Base-by-base conservation (phyloP, 2,113 vertebrate genomes). In the Trichechus manatus region DNA sequence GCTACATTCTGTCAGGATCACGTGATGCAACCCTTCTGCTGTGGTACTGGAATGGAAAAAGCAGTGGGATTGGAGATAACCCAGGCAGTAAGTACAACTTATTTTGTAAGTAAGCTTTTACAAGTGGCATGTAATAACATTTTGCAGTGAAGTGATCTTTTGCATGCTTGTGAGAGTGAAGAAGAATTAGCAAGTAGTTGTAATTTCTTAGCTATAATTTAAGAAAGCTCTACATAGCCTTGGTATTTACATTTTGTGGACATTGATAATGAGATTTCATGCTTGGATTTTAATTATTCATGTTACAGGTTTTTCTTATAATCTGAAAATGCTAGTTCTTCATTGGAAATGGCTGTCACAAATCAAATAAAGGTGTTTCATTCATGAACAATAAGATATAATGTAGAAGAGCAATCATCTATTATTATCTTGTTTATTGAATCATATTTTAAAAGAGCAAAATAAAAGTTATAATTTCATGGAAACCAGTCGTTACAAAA, bases 41-140 rank as follows among this genome's bases (percentile, higher is more conserved):
- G 91, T 99, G 99, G 99, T 99, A 99, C 98, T 99, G 99, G 99
- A 99, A 99, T 50, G 99, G 99, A 78, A 99, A 99, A 98, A 99
- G 98, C 98, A 99, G 97, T 98, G 99, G 98, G 93, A 99, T 99
- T 20, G 99, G 99, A 95, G 99, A 99, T 97, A 99, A 99, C 90
- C 98, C 99, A 14, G 99, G 99, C 97, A 99, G 99, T 99, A 97
- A 99, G 98, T 85, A 97, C 82, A 84, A 1, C 0, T 17, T 83
- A 13, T 9, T 94, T 93, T 78, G 5, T 84, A 22, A 80, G 36
- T 93, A 56, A 5, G 1, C 25, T 92, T 79, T 84, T 84, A n/a
- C 78, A 97, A 94, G 33, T 66, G 5, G 42, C n/a, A 31, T 20
- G 25, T 86, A 61, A 23, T 75, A 95, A 63, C 9, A 15, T 90